Conservation (phyloP, 2,113 vertebrate genomes). For the Lamprotornis superbus region DNA sequence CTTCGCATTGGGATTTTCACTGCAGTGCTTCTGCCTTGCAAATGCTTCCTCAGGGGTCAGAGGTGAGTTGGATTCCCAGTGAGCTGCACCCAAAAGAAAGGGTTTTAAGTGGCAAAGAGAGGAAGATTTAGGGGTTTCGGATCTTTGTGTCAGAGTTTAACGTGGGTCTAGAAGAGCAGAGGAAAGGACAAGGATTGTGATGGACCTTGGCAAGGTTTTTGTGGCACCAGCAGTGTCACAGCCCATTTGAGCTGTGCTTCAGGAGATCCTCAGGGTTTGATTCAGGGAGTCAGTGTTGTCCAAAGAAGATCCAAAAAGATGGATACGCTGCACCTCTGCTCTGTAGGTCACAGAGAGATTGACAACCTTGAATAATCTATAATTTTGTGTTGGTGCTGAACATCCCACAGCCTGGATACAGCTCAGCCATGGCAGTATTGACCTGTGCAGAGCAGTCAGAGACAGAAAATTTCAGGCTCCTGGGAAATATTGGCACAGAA, state of each 20-base stretch:
- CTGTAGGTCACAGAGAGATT: background rate
- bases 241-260: background rate
- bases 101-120: background rate
- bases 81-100: background rate
- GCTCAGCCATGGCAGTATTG: background rate
- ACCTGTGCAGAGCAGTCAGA: background rate
- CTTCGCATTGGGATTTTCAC: background rate
- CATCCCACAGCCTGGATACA: background rate
- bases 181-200: background rate
- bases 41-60: background rate
- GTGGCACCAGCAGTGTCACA: background rate
- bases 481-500: background rate
- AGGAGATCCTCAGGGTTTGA: background rate
- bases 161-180: fast-evolving
- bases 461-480: background rate
- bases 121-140: background rate
- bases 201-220: background rate
- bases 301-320: background rate
- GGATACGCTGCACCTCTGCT: background rate
- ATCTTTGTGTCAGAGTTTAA: background rate
- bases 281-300: background rate
- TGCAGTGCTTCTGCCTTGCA: background rate
- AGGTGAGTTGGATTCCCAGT: background rate
- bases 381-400: background rate
- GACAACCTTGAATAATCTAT: background rate